These are phyloP conservation scores for Sebastes miniatus DNA, from an alignment of 2,797 vertebrate genomes.

Conservation along the genomic window DNA sequence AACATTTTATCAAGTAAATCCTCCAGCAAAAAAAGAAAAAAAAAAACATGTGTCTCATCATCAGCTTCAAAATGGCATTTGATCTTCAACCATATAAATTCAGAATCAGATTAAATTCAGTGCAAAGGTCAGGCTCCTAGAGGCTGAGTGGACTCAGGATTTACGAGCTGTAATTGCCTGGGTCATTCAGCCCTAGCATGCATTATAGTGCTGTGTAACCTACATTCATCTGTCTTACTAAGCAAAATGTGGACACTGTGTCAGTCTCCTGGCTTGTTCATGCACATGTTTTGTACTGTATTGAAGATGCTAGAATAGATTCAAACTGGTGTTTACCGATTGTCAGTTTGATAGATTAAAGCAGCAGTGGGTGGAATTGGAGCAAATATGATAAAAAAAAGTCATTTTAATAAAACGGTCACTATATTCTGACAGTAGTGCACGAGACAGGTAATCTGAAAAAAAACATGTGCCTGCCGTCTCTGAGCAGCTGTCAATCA, in stretches of 20 bases:
- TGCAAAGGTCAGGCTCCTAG: background rate
- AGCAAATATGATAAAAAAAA: too few relatives aligned
- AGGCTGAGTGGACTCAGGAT: constrained; percentile 4
- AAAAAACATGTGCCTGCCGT: too few relatives aligned
- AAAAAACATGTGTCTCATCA: background rate
- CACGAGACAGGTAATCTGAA: too few relatives aligned
- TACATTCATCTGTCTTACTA: constrained; percentile 28
- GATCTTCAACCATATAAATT: background rate
- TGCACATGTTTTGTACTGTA: background rate
- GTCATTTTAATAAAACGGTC: too few relatives aligned
- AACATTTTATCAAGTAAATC: background rate
- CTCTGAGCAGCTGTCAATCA: too few relatives aligned
- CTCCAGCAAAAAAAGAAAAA: background rate
- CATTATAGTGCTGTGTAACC: constrained; percentile 16
- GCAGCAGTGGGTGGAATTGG: too few relatives aligned
- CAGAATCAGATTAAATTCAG: background rate
- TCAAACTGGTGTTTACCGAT: background rate
- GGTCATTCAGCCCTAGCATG: constrained; percentile 3
- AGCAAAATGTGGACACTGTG: background rate
- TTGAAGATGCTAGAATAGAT: background rate
- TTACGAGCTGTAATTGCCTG: constrained; percentile 21
- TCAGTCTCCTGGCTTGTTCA: background rate
- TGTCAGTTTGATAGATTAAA: too few relatives aligned
- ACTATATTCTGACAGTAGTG: too few relatives aligned
- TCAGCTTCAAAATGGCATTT: background rate